phyloP scores from a whole-genome alignment of 2,113 vertebrate genomes.

The Propithecus coquereli region DNA sequence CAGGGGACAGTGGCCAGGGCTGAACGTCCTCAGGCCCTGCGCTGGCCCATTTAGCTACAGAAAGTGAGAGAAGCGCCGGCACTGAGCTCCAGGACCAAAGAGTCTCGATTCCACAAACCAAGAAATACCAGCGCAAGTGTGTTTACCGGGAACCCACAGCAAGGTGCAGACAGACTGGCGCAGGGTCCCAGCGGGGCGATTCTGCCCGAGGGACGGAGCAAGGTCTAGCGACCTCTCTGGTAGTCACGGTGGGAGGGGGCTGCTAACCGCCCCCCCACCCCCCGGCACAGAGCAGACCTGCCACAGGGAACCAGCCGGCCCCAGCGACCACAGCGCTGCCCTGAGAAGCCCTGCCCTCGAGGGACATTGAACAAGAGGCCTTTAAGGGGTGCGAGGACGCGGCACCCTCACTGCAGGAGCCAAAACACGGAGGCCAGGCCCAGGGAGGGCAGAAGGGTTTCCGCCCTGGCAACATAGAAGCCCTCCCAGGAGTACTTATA shows the following conservation, averaged over 20 bases:
- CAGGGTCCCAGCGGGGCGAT: fast-evolving
- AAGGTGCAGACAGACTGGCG: neutral
- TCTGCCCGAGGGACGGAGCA: neutral
- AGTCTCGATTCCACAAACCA: neutral
- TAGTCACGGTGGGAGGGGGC: neutral
- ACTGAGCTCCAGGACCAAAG: neutral
- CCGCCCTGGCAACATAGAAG: fast-evolving
- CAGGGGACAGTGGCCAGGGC: neutral
- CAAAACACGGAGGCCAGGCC: fast-evolving
- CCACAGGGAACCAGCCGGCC: too few relatives aligned
- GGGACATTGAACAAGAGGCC: fast-evolving
- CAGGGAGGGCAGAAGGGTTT: fast-evolving
- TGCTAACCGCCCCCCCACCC: too few relatives aligned
- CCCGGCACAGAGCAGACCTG: neutral
- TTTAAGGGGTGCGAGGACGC: fast-evolving
- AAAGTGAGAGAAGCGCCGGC: too few relatives aligned
- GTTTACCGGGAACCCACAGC: neutral
- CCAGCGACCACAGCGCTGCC: neutral
- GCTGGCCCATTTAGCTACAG: neutral
- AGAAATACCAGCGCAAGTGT: neutral
- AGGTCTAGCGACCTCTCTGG: neutral
- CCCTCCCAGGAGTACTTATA: fast-evolving
- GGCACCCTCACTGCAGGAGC: fast-evolving
- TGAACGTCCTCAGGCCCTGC: neutral
- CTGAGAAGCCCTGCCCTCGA: neutral